Percentiles rank a stretch among this genome's conserved stretches.
These are phyloP conservation scores for Pseudolycoriella hygida DNA, from an alignment of 2,888 invertebrate species.

Conservation along the genomic window DNA sequence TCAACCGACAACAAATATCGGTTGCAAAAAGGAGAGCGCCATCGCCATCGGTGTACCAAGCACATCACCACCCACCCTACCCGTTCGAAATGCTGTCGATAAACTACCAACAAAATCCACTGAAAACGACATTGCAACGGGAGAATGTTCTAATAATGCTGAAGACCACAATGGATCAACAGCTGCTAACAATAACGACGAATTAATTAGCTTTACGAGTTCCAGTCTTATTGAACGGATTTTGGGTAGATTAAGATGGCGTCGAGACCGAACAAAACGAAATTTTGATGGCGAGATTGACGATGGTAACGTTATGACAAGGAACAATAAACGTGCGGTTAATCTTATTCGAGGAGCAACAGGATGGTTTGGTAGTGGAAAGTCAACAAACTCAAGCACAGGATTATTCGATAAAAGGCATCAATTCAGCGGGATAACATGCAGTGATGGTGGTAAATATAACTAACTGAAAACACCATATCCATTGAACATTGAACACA, in stretches of 20 bases:
- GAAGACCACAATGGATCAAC: background rate
- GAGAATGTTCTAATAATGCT: background rate
- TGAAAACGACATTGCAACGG: background rate
- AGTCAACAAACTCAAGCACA: conserved; percentile 8
- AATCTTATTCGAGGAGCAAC: conserved; percentile 3
- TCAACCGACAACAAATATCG: background rate
- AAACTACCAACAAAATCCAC: background rate
- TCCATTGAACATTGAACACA: background rate
- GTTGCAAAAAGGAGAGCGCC: background rate
- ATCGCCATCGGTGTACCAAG: background rate
- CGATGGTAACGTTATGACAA: background rate
- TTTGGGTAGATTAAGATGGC: conserved; percentile 7
- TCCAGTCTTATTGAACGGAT: conserved; percentile 9
- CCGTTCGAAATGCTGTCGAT: background rate
- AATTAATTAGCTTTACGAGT: conserved; percentile 8
- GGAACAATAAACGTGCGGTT: conserved; percentile 5
- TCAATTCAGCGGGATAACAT: conserved; percentile 7
- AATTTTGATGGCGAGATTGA: background rate
- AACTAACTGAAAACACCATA: background rate
- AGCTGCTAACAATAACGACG: conserved; percentile 9
- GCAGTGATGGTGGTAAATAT: conserved; percentile 9
- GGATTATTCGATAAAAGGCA: conserved; percentile 2
- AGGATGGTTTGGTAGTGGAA: conserved; percentile 9
- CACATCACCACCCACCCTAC: background rate
- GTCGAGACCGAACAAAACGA: conserved; percentile 3